Base-by-base conservation (phyloP, 2,888 invertebrate genomes). In the Pediacus dermestoides region DNA sequence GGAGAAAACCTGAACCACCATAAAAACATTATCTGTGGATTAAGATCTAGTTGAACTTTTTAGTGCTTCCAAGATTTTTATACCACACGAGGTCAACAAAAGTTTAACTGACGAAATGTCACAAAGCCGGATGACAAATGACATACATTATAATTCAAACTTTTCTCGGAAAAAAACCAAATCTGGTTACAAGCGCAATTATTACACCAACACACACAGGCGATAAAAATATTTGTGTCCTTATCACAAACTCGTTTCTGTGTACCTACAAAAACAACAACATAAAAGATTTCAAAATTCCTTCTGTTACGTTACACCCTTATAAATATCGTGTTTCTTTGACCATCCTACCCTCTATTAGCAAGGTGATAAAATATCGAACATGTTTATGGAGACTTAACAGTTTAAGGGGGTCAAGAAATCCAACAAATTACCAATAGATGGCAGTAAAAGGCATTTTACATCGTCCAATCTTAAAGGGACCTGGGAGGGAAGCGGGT, bases 301-400 rank as follows among this genome's bases (percentile, higher is more conserved):
- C n/a, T n/a, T n/a, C n/a, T n/a, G n/a, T n/a, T n/a, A n/a, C n/a
- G n/a, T n/a, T n/a, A n/a, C n/a, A n/a, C n/a, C n/a, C n/a, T n/a
- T n/a, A n/a, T n/a, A n/a, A n/a, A n/a, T n/a, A n/a, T n/a, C n/a
- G n/a, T n/a, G n/a, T n/a, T n/a, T n/a, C n/a, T n/a, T n/a, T n/a
- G n/a, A n/a, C n/a, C 35, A 42, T 31, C 38, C 39, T 62, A 57
- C 70, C 70, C 61, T 70, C 70, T 70, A 65, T 66, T 59, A 66
- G 61, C 50, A 54, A 65, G 59, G 58, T 56, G 58, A 64, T 67
- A 66, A 70, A 70, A 68, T 69, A 68, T 68, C 63, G 58, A 54
- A 49, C 43, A n/a, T 3, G 9, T 10, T 23, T 10, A 23, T 28
- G 14, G 28, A 28, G 14, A 28, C 13, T 23, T 23, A 23, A 28